Evolutionary conservation across 92 coral and sea anemone species (phyloP).

Genomic region (Parazoanthus atlanticus): DNA sequence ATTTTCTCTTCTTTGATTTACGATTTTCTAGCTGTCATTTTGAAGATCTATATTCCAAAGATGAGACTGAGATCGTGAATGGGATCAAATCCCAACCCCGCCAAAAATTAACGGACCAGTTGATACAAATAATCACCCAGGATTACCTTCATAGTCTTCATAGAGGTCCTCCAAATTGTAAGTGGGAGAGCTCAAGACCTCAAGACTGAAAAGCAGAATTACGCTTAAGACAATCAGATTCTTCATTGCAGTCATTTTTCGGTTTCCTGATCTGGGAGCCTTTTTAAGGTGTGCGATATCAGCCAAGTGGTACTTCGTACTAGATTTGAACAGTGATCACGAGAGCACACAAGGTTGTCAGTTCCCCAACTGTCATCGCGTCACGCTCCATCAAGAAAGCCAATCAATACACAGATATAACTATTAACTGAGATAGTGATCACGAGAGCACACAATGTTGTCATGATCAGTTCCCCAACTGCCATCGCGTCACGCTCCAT

Average conservation of each 20-base stretch:
- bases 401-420: no score
- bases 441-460: no score
- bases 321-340: no score
- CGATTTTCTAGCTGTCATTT: neutral
- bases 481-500: no score
- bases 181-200: neutral
- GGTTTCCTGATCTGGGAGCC: neutral
- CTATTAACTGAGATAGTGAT: no score
- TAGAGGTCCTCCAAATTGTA: neutral
- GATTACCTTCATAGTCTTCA: neutral
- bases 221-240: neutral
- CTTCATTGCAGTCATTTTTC: neutral
- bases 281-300: neutral
- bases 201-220: neutral
- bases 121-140: neutral
- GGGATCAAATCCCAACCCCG: neutral
- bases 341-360: no score
- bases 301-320: neutral
- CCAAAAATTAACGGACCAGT: neutral
- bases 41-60: neutral
- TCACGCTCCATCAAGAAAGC: no score
- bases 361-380: no score
- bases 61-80: neutral
- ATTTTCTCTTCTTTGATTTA: neutral
- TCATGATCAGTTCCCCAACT: no score